Conservation (phyloP, 2,888 invertebrate genomes). For the Thymelicus lineola region DNA sequence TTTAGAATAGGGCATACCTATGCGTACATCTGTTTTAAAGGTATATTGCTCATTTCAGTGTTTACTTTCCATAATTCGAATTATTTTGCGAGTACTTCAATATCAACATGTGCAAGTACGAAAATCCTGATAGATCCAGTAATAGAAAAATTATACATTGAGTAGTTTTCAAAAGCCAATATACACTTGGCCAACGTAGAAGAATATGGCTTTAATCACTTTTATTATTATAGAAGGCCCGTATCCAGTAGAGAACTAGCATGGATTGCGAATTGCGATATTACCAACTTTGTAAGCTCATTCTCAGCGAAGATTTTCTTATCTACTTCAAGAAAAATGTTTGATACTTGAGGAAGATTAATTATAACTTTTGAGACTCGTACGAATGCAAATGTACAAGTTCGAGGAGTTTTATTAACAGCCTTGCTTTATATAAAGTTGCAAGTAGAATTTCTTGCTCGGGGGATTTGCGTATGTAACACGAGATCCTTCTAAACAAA, state of each 20-base stretch:
- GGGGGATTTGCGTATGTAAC: slow-evolving; percentile 69
- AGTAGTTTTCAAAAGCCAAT: not conserved
- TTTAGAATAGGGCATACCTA: too few relatives aligned
- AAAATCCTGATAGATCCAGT: too few relatives aligned
- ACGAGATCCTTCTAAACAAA: slow-evolving; percentile 68
- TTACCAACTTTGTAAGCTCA: slow-evolving; percentile 8
- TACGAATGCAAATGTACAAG: slow-evolving; percentile 46
- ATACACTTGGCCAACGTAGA: not conserved
- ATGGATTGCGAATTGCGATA: not conserved
- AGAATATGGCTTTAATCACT: not conserved
- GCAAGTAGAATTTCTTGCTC: slow-evolving; percentile 43
- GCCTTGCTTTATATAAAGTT: slow-evolving; percentile 43
- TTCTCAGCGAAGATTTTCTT: slow-evolving; percentile 25
- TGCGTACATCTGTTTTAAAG: too few relatives aligned
- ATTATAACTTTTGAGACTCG: slow-evolving; percentile 46
- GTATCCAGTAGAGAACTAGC: not conserved
- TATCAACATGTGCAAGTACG: too few relatives aligned
- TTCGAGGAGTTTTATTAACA: slow-evolving; percentile 45
- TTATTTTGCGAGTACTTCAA: too few relatives aligned
- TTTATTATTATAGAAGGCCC: not conserved
- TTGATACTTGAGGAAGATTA: slow-evolving; percentile 44
- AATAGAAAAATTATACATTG: too few relatives aligned
- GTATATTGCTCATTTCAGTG: too few relatives aligned
- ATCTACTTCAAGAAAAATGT: slow-evolving; percentile 32
- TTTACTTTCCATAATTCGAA: too few relatives aligned